Percentiles rank a stretch among this genome's conserved stretches.
Evolutionary conservation across 2,888 invertebrate species (phyloP).

Genomic region (Apotomis betuletana): DNA sequence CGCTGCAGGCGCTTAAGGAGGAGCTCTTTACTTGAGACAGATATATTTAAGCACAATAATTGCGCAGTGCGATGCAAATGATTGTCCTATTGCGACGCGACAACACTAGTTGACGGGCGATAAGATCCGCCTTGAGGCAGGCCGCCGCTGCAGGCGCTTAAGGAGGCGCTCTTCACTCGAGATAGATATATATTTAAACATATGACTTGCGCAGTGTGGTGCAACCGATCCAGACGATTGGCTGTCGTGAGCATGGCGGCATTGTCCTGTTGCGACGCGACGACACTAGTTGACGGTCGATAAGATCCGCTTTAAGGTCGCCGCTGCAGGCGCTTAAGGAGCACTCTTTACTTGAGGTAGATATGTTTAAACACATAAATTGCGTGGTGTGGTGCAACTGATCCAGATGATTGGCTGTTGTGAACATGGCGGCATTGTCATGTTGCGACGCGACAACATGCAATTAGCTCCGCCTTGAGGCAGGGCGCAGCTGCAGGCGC

Average conservation of each 20-base stretch:
- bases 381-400: background rate
- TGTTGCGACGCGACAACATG: background rate
- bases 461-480: background rate
- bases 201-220: no score
- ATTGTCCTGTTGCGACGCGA: background rate
- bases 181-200: no score
- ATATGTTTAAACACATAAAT: no score
- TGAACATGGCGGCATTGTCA: background rate
- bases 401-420: background rate
- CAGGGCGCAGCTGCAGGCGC: background rate
- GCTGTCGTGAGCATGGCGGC: no score
- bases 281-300: background rate
- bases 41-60: no score
- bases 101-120: background rate
- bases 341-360: background rate
- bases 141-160: background rate
- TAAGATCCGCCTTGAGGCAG: background rate
- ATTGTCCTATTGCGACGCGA: background rate
- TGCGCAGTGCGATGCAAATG: no score
- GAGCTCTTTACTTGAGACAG: background rate
- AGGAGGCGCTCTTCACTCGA: background rate
- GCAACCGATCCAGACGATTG: no score
- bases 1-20: constrained; percentile 4
- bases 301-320: background rate
- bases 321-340: constrained; percentile 5